Evolutionary conservation across 2,797 vertebrate species (phyloP), one percentile per base, ranked within the genome.

Genomic region (Catharus ustulatus): DNA sequence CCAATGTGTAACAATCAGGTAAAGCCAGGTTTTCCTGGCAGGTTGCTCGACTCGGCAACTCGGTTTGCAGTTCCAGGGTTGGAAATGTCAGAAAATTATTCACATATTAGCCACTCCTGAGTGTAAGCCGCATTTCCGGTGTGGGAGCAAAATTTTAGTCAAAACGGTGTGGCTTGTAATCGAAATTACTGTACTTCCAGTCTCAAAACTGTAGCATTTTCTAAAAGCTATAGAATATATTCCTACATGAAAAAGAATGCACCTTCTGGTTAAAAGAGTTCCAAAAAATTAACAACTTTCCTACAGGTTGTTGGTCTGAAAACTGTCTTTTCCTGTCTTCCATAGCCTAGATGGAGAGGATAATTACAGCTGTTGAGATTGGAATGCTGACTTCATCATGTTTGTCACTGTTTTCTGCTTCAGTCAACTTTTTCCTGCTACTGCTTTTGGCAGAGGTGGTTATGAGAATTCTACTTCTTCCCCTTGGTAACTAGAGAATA

Each of bases 341-440:
- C 34, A 38, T 5, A 71, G 38, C 12, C 52, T 18, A 38, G 34
- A 40, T 21, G 6, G 16, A 85, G 72, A 21, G 15, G 20, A 21
- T 29, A 51, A 49, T 9, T 67, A 26, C 21, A 75, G 30, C 30
- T 72, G n/a, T 20, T 49, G 36, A 30, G 11, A 40, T 2, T 72
- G 72, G 21, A n/a, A 29, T 16, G 4, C 0, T 11, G 40, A 69
- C 11, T 45, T 66, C 0, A 0, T 46, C 12, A 23, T 9, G 4
- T 75, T 58, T 67, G 30, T 21, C 21, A 15, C 29, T 23, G 15
- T 63, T 34, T 55, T 29, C 48, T 57, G 8, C 32, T 54, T 72
- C 58, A 63, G 36, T 63, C 36, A 20, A 15, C 29, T 58, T 77
- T 51, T 66, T 34, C 19, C 13, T 72, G 48, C 20, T 15, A 9